Conservation (phyloP, 1,140 invertebrate genomes). For the Protaetia brevitarsis region DNA sequence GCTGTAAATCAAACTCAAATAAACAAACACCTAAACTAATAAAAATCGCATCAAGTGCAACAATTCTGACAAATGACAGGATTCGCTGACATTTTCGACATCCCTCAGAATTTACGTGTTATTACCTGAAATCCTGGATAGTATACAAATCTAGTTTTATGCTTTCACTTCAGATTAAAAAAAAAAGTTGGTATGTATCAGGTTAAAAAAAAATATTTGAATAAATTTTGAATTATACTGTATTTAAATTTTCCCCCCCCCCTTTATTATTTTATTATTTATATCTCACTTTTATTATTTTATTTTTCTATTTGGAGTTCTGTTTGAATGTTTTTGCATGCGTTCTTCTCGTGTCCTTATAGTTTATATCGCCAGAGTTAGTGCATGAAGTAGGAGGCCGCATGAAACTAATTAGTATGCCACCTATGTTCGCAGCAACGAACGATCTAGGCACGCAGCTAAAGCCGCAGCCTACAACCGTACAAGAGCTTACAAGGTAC, state of each 20-base stretch:
- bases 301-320: conserved; percentile 42
- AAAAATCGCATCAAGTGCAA: too few species aligned
- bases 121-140: too few species aligned
- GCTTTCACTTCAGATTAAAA: too few species aligned
- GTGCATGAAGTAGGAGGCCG: conserved; percentile 83
- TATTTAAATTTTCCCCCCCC: neutral
- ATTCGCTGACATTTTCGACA: too few species aligned
- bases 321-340: conserved; percentile 53
- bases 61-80: too few species aligned
- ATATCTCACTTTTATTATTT: conserved; percentile 31
- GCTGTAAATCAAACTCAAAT: too few species aligned
- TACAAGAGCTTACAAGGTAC: conserved; percentile 55
- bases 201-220: too few species aligned
- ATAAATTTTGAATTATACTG: too few species aligned
- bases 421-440: conserved; percentile 46
- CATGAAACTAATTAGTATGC: conserved; percentile 66
- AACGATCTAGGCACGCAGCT: conserved; percentile 43
- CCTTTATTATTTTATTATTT: neutral
- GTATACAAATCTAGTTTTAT: too few species aligned
- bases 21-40: too few species aligned
- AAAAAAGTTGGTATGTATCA: too few species aligned
- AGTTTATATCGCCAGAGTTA: conserved; percentile 82
- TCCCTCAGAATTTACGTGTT: too few species aligned
- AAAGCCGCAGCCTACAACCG: conserved; percentile 54
- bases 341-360: conserved; percentile 46